Evolutionary conservation across 23 tunicate species (phyloP).

Genomic region (Botrylloides violaceus): DNA sequence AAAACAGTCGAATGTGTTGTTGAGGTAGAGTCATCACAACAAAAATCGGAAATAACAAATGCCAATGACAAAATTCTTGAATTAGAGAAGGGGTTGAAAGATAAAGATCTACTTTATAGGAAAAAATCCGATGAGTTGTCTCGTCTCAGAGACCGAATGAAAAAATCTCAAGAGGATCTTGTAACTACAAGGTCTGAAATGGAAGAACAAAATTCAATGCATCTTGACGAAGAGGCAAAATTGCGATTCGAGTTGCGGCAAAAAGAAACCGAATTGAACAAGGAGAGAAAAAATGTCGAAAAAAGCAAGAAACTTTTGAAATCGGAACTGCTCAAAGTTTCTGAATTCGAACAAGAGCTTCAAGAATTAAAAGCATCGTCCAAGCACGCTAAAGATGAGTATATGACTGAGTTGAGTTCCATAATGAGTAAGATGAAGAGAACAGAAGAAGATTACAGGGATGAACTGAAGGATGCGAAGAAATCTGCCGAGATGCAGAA

Average conservation of each 20-base stretch:
- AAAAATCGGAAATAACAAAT: conserved; percentile 6
- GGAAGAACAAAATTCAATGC: background rate
- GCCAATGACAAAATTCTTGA: conserved; percentile 8
- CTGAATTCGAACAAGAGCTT: conserved; percentile 30
- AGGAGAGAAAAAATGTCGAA: conserved; percentile 16
- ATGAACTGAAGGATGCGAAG: conserved; percentile 34
- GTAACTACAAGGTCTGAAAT: background rate
- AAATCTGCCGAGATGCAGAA: conserved; percentile 18
- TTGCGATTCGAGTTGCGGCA: background rate
- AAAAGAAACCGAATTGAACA: conserved; percentile 5
- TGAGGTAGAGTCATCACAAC: conserved; percentile 19
- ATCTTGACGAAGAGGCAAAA: conserved; percentile 12
- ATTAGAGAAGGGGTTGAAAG: conserved; percentile 9
- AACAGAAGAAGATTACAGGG: conserved; percentile 29
- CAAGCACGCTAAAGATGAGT: conserved; percentile 17
- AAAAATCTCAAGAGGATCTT: background rate
- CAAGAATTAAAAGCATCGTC: conserved; percentile 30
- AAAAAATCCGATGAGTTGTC: background rate
- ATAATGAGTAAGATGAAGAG: conserved; percentile 27
- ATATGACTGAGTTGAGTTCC: conserved; percentile 3
- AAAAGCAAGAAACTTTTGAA: conserved; percentile 7
- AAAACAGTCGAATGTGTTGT: conserved; percentile 14
- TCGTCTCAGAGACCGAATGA: background rate
- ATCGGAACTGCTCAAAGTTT: conserved; percentile 6
- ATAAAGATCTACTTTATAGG: background rate